Evolutionary conservation across 1,140 invertebrate species (phyloP).

Genomic region (Apis florea): DNA sequence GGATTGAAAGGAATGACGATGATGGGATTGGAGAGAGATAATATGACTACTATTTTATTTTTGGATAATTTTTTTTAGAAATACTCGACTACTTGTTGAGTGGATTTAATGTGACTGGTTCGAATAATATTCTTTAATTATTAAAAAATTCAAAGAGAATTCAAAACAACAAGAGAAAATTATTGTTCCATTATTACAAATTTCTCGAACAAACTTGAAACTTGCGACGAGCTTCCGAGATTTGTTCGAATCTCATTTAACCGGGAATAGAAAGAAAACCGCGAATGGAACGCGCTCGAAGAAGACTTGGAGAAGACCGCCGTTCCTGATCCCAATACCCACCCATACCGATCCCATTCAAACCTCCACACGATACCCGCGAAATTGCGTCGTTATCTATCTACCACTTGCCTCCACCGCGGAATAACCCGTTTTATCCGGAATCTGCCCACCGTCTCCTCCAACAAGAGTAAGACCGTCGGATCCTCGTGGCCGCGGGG

Average conservation of each 20-base stretch:
- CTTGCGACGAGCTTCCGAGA: neutral
- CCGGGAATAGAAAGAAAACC: neutral
- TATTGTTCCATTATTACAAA: no score
- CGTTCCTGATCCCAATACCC: conserved; percentile 32
- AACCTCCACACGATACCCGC: conserved; percentile 25
- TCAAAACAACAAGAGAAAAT: no score
- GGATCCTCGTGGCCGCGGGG: neutral
- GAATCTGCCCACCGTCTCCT: conserved; percentile 4
- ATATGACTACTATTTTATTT: no score
- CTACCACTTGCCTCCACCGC: conserved; percentile 13
- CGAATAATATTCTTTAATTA: no score
- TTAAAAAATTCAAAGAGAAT: no score
- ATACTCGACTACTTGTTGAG: no score
- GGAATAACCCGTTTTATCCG: conserved; percentile 23
- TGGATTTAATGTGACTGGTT: no score
- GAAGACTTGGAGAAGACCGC: no score
- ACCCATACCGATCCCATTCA: conserved; percentile 3
- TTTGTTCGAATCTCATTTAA: neutral
- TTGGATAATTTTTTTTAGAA: no score
- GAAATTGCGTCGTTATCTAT: conserved; percentile 54
- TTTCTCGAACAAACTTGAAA: neutral
- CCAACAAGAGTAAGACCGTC: neutral
- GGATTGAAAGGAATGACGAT: neutral
- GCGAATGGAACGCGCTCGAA: conserved; percentile 42
- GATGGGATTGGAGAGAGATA: no score